These are phyloP conservation scores for Tromatobia lineatoria DNA, from an alignment of 2,888 invertebrate genomes.

Conservation along the genomic window DNA sequence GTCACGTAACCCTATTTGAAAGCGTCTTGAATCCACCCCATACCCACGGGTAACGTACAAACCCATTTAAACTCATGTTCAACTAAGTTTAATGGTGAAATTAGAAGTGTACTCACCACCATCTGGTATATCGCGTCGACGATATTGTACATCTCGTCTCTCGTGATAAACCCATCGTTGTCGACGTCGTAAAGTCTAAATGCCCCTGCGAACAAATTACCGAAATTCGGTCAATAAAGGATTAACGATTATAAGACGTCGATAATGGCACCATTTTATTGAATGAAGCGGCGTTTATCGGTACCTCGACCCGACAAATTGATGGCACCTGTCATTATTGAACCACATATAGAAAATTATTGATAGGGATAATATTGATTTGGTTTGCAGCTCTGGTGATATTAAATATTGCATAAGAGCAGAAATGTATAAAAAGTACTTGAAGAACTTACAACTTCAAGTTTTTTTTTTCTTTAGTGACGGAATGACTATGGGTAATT, in stretches of 20 bases:
- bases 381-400: neutral
- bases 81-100: constrained; percentile 55
- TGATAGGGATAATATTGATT: neutral
- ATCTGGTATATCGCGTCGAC: constrained; percentile 99
- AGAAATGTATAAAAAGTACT: no score
- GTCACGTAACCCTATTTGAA: constrained; percentile 48
- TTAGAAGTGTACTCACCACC: constrained; percentile 92
- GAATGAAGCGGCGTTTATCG: neutral
- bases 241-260: neutral
- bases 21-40: constrained; percentile 13
- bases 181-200: constrained; percentile 98
- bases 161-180: constrained; percentile 97
- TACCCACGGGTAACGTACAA: constrained; percentile 4
- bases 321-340: neutral
- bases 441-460: no score
- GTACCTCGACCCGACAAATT: neutral
- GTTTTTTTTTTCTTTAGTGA: no score
- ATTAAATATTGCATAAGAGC: neutral
- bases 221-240: constrained; percentile 10
- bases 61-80: constrained; percentile 50
- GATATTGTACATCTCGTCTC: constrained; percentile 98
- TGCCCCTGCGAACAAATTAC: constrained; percentile 91
- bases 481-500: no score
- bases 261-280: neutral
- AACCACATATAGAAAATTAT: neutral